phyloP scores from a whole-genome alignment of 2,113 vertebrate genomes.

The Brachypodius melanocephalos region DNA sequence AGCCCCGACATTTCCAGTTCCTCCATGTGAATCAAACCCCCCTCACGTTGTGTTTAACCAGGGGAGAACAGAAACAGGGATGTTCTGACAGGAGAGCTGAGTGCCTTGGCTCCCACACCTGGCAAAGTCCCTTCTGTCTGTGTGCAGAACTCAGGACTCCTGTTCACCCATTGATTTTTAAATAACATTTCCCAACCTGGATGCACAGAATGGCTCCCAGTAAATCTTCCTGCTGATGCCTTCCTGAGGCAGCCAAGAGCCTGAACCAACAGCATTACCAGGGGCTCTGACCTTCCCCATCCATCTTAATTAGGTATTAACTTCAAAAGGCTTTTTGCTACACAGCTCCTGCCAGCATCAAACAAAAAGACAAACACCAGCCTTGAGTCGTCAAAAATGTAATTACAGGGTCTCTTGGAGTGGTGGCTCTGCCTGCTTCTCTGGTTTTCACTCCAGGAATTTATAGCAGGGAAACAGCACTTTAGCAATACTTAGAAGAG shows the following conservation, averaged over 20 bases:
- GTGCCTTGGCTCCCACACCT: neutral
- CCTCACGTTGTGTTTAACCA: neutral
- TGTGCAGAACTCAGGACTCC: neutral
- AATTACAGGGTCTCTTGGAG: constrained; percentile 65
- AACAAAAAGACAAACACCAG: constrained; percentile 67
- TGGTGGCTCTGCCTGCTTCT: constrained; percentile 4
- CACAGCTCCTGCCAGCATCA: constrained; percentile 32
- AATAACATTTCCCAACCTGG: constrained; percentile 33
- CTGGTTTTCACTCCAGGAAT: constrained; percentile 26
- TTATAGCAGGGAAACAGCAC: constrained; percentile 29
- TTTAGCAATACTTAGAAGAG: neutral
- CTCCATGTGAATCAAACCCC: neutral
- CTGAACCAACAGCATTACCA: neutral
- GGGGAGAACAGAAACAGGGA: neutral
- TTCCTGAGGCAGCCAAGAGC: constrained; percentile 4
- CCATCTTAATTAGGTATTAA: constrained; percentile 60
- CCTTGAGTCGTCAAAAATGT: constrained; percentile 51
- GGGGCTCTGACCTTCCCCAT: constrained; percentile 28
- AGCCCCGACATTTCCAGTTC: neutral
- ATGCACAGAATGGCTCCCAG: neutral
- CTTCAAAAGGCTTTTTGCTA: constrained; percentile 45
- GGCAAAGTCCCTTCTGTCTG: neutral
- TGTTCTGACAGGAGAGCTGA: neutral
- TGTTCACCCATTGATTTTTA: constrained; percentile 41
- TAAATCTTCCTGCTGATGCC: constrained; percentile 20